Conservation (phyloP, 2,113 vertebrate genomes). For the Mobula birostris region DNA sequence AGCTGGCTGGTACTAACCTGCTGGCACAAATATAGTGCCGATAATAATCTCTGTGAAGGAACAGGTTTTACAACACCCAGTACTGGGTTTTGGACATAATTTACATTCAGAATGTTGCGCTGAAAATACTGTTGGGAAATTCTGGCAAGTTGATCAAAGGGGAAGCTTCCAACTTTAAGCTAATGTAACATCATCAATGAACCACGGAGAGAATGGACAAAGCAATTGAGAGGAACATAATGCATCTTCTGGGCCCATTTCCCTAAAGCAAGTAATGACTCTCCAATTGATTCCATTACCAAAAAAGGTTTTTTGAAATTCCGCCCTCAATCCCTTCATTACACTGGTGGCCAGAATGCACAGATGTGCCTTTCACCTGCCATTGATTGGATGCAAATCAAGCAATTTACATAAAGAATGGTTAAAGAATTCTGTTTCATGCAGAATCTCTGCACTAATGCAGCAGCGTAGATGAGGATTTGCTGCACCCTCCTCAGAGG, state of each 20-base stretch:
- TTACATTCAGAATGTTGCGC: background rate
- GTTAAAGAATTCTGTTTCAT: background rate
- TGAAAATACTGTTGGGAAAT: background rate
- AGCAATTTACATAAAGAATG: background rate
- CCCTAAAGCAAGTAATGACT: background rate
- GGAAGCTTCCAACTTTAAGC: background rate
- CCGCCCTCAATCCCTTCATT: background rate
- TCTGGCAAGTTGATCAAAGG: too few relatives aligned
- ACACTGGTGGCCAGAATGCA: background rate
- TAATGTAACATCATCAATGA: background rate
- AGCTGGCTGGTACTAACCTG: background rate
- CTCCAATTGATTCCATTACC: background rate
- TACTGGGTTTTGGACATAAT: background rate
- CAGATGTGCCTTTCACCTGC: background rate
- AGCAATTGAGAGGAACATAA: background rate
- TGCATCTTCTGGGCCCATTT: background rate
- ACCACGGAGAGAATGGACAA: background rate
- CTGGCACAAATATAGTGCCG: background rate
- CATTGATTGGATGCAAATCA: background rate
- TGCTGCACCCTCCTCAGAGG: background rate
- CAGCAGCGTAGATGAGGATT: background rate
- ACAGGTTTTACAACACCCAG: background rate
- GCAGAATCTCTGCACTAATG: background rate
- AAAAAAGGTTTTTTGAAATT: background rate
- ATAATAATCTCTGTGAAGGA: background rate